Percentiles rank a stretch among this genome's conserved stretches.
These are phyloP conservation scores for Gymnarchus niloticus DNA, from an alignment of 2,113 vertebrate genomes.

Conservation along the genomic window DNA sequence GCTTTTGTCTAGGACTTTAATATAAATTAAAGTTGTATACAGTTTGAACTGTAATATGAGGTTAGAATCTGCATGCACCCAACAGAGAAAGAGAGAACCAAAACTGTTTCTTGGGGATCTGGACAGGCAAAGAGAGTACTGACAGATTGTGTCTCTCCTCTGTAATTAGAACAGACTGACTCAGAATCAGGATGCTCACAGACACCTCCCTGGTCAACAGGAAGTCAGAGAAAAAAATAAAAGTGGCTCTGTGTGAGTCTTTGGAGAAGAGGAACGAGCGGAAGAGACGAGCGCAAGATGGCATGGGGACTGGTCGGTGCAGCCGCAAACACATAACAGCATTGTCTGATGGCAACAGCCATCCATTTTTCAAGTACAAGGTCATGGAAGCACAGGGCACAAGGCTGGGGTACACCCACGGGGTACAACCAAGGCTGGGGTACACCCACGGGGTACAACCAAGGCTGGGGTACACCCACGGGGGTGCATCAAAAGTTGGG, in stretches of 20 bases:
- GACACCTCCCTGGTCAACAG: not conserved
- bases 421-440: not conserved
- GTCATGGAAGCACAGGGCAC: not conserved
- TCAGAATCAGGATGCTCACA: not conserved
- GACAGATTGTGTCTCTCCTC: not conserved
- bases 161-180: not conserved
- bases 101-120: not conserved
- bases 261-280: not conserved
- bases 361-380: not conserved
- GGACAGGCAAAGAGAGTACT: not conserved
- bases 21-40: not conserved
- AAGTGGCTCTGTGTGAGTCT: not conserved
- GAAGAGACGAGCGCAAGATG: not conserved
- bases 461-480: not conserved
- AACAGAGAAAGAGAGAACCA: not conserved
- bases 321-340: not conserved
- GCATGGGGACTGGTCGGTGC: not conserved
- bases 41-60: not conserved
- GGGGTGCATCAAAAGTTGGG: no score
- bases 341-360: not conserved
- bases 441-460: not conserved
- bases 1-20: not conserved
- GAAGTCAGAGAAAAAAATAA: conserved; percentile 6
- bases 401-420: not conserved
- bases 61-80: not conserved